Percentiles rank a stretch among this genome's conserved stretches.
Evolutionary conservation across 92 coral and sea anemone species (phyloP).

Genomic region (Pocillopora meandrina): DNA sequence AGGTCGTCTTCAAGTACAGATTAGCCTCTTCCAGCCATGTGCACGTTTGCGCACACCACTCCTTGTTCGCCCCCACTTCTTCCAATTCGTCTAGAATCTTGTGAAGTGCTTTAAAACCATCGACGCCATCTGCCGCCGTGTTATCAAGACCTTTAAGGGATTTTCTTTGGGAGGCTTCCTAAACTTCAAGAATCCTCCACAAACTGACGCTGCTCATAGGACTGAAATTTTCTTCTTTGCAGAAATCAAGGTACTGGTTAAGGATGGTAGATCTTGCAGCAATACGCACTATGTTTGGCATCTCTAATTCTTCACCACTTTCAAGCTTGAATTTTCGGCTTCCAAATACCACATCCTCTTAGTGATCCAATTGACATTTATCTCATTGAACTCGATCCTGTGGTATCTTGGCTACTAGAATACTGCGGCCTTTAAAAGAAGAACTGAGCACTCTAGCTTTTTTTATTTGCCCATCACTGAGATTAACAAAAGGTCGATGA

Average conservation of each 20-base stretch:
- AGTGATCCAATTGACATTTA: conserved; percentile 48
- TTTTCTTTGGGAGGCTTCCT: no score
- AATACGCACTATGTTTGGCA: conserved; percentile 69
- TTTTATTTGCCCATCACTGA: conserved; percentile 45
- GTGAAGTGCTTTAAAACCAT: no score
- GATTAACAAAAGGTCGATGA: conserved; percentile 39
- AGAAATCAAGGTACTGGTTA: conserved; percentile 60
- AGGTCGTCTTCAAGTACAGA: conserved; percentile 55
- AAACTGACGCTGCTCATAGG: conserved; percentile 49
- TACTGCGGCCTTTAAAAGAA: conserved; percentile 18
- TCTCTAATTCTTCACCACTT: conserved; percentile 37
- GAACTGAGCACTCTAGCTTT: conserved; percentile 10
- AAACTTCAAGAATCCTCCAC: conserved; percentile 22
- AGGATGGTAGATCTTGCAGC: conserved; percentile 55
- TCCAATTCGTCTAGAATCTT: conserved; percentile 46
- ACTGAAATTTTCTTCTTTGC: conserved; percentile 48
- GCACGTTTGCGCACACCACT: conserved; percentile 1
- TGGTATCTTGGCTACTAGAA: conserved; percentile 34
- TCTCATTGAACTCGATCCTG: conserved; percentile 65
- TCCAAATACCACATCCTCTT: conserved; percentile 62
- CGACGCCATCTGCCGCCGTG: no score
- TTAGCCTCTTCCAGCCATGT: conserved; percentile 35
- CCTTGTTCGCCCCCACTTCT: conserved; percentile 36
- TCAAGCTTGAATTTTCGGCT: conserved; percentile 31
- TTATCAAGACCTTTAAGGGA: no score